Base-by-base conservation (phyloP, 2,113 vertebrate species). In the Pseudopodoces humilis region DNA sequence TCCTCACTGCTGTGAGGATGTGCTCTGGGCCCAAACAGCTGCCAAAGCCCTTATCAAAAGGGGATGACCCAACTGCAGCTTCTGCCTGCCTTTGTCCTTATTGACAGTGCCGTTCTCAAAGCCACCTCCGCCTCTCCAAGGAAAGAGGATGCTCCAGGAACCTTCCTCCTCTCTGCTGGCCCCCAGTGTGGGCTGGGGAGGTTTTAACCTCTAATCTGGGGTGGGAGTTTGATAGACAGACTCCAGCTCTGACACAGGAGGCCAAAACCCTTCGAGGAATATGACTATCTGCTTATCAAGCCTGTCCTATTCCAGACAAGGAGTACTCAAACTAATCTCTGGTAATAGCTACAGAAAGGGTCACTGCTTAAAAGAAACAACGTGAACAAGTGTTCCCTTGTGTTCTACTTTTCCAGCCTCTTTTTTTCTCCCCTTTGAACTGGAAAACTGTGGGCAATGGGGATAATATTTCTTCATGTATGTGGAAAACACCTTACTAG, bases 291-390 rank as follows among this genome's bases (percentile, higher is more conserved):
- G 44, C 33, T 88, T 90, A 74, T 68, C 83, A 90, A 94, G 17
- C 25, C 59, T 77, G 30, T 77, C 46, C 31, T 76, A 23, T 55
- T 93, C 43, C 56, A 92, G 55, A 28, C 65, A 58, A 39, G 1
- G 10, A 65, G 33, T 55, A 20, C 33, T 85, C 41, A 69, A 62
- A 83, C n/a, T 80, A 35, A 80, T 69, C 63, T 90, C 83, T 87
- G 8, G 25, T 76, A 85, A 93, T 33, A 86, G 68, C 72, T 75
- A 33, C 43, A 31, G 65, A 62, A 90, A 72, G 62, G 41, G 59
- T 83, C 72, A 81, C 31, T 65, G 68, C 80, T 88, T 86, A 68
- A 94, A 94, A 91, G 64, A 80, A 85, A 65, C 6, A n/a, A 47
- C 0, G 0, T 35, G 52, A 83, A n/a, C 24, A 49, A 81, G 12